These are phyloP conservation scores for Saccopteryx leptura DNA, from an alignment of 2,113 vertebrate genomes.

Conservation along the genomic window DNA sequence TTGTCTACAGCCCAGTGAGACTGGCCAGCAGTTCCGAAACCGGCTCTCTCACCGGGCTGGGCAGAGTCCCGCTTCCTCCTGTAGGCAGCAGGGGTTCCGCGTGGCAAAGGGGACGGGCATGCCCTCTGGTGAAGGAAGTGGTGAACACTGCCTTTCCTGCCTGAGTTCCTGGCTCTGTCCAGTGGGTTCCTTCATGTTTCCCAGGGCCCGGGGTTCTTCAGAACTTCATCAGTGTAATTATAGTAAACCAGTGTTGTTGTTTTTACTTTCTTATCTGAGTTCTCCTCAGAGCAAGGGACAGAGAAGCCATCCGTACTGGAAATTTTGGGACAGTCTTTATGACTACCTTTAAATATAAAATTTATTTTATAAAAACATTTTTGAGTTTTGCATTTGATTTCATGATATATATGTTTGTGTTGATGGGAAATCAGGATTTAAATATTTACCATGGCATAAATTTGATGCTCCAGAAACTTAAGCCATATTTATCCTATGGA, in stretches of 20 bases:
- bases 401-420: not conserved
- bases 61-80: not conserved
- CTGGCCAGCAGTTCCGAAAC: not conserved
- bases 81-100: not conserved
- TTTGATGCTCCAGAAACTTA: not conserved
- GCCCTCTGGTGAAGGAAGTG: not conserved
- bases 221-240: not conserved
- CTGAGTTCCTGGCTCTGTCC: not conserved
- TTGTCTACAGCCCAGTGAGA: not conserved
- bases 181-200: not conserved
- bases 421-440: not conserved
- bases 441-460: not conserved
- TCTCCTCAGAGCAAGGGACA: not conserved
- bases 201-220: not conserved
- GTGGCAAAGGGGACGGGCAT: not conserved
- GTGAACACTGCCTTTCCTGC: not conserved
- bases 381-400: not conserved
- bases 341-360: not conserved
- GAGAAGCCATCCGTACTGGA: not conserved
- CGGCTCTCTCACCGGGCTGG: not conserved
- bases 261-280: not conserved
- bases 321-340: conserved; percentile 3
- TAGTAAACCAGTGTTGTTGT: not conserved
- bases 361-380: not conserved
- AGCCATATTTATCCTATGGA: not conserved